Percentiles rank a stretch among this genome's conserved stretches.
phyloP scores from a whole-genome alignment of 2,797 vertebrate genomes.

The Threskiornis aethiopicus region DNA sequence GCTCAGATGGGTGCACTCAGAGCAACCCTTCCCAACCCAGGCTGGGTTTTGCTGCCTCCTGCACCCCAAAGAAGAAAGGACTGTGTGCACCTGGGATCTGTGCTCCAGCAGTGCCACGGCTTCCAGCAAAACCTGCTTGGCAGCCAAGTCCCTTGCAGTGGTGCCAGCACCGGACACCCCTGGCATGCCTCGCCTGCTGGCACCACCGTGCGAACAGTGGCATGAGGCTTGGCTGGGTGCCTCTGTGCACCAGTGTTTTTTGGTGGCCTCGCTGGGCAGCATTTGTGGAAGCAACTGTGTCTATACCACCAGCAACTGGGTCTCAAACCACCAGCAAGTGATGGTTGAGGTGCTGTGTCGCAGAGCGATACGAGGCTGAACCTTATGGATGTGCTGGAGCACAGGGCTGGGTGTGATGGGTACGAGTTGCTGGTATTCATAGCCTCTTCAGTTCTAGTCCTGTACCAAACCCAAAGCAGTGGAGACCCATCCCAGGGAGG shows the following conservation, averaged over 20 bases:
- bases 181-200: background rate
- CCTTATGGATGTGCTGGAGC: background rate
- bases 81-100: background rate
- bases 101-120: background rate
- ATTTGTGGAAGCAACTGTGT: background rate
- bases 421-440: background rate
- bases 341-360: background rate
- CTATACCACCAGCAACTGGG: too few relatives aligned
- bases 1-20: background rate
- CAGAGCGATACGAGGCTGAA: rapidly evolving
- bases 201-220: rapidly evolving
- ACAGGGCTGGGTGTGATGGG: background rate
- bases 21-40: background rate
- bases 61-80: background rate
- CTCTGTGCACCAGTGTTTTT: rapidly evolving
- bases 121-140: background rate
- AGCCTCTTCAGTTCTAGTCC: background rate
- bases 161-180: background rate
- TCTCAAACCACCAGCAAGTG: background rate
- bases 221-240: background rate
- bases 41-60: background rate
- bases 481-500: background rate
- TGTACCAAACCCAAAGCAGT: background rate
- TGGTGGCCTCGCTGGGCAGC: background rate
- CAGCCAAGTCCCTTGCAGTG: background rate